Conservation (phyloP, 2,797 vertebrate species). For the Hapalemur alaotrensis region DNA sequence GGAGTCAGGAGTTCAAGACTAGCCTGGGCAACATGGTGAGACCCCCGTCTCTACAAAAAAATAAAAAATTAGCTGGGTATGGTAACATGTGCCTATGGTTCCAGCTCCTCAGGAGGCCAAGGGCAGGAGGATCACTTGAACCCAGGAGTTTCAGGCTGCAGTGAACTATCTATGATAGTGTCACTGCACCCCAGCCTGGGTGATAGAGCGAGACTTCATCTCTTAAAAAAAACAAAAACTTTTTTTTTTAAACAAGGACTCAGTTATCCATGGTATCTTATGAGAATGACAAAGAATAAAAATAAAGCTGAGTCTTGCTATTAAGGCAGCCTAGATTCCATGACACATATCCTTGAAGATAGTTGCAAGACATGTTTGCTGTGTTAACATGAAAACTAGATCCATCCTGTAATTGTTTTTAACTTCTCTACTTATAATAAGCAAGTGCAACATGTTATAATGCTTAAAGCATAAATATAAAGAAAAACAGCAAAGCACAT, state of each 20-base stretch:
- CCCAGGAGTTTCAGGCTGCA: background rate
- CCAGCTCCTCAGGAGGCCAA: background rate
- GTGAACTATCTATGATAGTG: background rate
- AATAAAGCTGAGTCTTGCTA: conserved; percentile 13
- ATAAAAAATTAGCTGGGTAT: background rate
- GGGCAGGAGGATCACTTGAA: background rate
- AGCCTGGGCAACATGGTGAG: background rate
- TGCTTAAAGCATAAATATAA: conserved; percentile 14
- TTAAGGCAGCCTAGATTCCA: background rate
- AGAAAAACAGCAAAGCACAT: conserved; percentile 40
- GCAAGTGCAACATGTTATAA: background rate
- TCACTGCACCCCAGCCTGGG: background rate
- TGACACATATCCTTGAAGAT: background rate
- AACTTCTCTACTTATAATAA: conserved; percentile 20
- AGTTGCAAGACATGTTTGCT: background rate
- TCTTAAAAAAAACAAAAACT: background rate
- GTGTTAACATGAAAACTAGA: background rate
- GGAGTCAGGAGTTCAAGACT: background rate
- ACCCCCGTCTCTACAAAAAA: background rate
- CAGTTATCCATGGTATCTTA: background rate
- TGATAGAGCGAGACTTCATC: background rate
- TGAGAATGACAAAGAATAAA: conserved; percentile 50
- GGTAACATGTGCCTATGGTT: background rate
- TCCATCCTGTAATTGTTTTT: background rate
- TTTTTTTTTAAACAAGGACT: background rate